These are phyloP conservation scores for Porites evermanni DNA, from an alignment of 92 coral and sea anemone genomes.

Conservation along the genomic window DNA sequence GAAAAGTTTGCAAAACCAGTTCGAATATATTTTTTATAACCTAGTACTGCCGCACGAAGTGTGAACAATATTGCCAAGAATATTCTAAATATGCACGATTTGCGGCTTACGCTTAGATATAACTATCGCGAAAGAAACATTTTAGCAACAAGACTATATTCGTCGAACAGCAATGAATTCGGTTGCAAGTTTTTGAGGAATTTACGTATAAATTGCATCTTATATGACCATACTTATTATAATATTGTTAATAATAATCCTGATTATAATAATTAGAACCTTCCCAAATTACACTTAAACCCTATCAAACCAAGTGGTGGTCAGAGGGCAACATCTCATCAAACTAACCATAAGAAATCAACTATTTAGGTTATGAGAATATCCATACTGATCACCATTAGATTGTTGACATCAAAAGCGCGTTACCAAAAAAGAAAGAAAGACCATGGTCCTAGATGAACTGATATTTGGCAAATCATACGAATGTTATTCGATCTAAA, in stretches of 20 bases:
- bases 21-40: too few species aligned
- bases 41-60: too few species aligned
- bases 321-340: not conserved
- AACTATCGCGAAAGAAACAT: not conserved
- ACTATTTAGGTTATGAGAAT: not conserved
- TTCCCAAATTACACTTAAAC: not conserved
- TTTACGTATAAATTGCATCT: not conserved
- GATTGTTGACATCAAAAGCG: not conserved
- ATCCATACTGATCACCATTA: not conserved
- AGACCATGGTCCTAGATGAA: not conserved
- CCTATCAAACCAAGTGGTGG: constrained; percentile 8
- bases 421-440: not conserved
- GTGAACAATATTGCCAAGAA: too few species aligned
- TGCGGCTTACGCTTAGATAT: too few species aligned
- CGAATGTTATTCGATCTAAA: too few species aligned
- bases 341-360: not conserved
- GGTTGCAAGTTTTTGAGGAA: not conserved
- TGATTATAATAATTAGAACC: too few species aligned
- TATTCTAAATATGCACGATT: too few species aligned
- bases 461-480: not conserved
- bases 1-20: too few species aligned
- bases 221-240: not conserved
- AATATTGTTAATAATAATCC: not conserved
- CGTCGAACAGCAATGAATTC: not conserved
- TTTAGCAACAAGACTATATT: not conserved